phyloP scores from a whole-genome alignment of 2,113 vertebrate genomes.

The Steatornis caripensis region DNA sequence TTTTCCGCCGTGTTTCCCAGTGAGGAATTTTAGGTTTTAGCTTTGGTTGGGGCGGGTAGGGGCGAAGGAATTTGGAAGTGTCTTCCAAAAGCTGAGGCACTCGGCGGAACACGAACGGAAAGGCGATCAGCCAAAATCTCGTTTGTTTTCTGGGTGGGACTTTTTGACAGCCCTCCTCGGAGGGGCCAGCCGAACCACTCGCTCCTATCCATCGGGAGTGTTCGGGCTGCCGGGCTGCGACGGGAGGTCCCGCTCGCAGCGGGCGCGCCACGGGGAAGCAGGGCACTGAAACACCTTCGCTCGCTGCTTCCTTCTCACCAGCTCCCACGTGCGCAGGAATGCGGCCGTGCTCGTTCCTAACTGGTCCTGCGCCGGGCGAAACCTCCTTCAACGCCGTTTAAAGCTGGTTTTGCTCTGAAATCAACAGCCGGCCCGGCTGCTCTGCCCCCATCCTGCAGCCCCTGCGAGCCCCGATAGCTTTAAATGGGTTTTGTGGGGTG shows the following conservation, averaged over 20 bases:
- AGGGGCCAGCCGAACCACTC: neutral
- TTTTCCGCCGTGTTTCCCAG: neutral
- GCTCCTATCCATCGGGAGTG: neutral
- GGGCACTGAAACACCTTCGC: neutral
- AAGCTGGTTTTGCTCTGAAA: neutral
- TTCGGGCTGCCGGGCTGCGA: too few relatives aligned
- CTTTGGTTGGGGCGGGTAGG: neutral
- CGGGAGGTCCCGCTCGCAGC: too few relatives aligned
- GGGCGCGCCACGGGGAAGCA: neutral
- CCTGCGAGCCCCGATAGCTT: rapidly evolving
- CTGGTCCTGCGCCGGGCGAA: neutral
- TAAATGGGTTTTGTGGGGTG: neutral
- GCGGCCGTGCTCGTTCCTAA: constrained; percentile 18
- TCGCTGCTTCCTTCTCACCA: neutral
- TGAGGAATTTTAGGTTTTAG: neutral
- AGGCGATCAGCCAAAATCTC: neutral
- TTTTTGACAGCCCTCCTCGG: neutral
- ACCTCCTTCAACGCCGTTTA: neutral
- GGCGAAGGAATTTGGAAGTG: neutral
- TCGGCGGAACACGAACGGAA: neutral
- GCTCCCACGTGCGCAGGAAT: constrained; percentile 35
- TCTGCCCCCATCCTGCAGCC: rapidly evolving
- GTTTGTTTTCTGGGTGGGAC: neutral
- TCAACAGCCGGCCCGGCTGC: neutral
- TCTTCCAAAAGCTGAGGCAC: neutral